Evolutionary conservation across 2,888 invertebrate species (phyloP).

Genomic region (Balanococcus diminutus): DNA sequence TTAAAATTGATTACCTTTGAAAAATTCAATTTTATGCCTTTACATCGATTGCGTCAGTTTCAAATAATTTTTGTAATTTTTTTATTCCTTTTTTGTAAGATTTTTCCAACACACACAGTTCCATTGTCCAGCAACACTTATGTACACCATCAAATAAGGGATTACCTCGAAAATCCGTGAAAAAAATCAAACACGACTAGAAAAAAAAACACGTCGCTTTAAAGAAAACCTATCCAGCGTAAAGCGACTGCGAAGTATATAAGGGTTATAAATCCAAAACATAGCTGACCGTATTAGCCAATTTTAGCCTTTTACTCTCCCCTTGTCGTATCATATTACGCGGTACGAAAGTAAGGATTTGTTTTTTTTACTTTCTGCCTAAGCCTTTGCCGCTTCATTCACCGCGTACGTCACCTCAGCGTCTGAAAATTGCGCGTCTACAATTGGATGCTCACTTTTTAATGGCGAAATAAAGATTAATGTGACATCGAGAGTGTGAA

Average conservation of each 20-base stretch:
- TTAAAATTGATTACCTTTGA: not conserved
- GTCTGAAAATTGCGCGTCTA: not conserved
- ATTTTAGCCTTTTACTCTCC: conserved; percentile 6
- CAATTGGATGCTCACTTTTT: conserved; percentile 25
- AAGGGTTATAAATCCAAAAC: conserved; percentile 27
- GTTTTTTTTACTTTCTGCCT: not conserved
- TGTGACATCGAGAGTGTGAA: conserved; percentile 27
- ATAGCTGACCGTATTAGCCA: conserved; percentile 38
- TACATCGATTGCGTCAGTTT: too few relatives aligned
- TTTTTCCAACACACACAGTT: too few relatives aligned
- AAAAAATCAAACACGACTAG: conserved; percentile 31
- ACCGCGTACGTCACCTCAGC: not conserved
- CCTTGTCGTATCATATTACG: conserved; percentile 24
- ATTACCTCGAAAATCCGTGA: not conserved
- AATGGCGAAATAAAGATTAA: conserved; percentile 39
- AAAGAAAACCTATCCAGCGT: conserved; percentile 9
- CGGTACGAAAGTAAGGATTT: conserved; percentile 25
- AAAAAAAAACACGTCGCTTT: not conserved
- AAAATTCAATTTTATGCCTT: too few relatives aligned
- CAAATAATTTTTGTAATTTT: too few relatives aligned
- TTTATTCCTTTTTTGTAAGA: not conserved
- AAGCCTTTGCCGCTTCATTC: not conserved
- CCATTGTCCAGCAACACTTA: not conserved
- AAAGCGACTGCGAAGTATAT: not conserved
- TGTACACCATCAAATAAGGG: not conserved